These are phyloP conservation scores for Centrocercus urophasianus DNA, from an alignment of 2,113 vertebrate genomes.

Conservation along the genomic window DNA sequence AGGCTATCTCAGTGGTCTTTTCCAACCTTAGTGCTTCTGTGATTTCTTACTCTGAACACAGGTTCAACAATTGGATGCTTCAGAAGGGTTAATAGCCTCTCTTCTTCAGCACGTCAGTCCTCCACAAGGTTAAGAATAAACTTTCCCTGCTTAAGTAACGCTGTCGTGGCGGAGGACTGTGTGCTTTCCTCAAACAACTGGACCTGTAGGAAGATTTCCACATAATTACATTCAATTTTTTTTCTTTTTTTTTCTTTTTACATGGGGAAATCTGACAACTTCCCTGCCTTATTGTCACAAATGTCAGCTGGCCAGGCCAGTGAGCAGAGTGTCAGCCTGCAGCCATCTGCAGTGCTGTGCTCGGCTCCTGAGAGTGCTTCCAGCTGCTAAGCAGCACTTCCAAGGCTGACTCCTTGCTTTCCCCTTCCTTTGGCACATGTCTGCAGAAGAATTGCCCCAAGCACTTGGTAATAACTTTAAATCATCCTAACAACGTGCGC, in stretches of 20 bases:
- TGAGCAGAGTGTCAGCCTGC: not conserved
- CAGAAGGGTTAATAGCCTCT: not conserved
- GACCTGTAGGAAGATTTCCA: not conserved
- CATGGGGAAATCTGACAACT: not conserved
- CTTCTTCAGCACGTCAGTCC: not conserved
- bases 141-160: too few species aligned
- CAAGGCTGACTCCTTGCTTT: accelerated
- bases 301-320: not conserved
- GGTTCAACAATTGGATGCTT: accelerated
- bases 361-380: not conserved
- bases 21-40: too few species aligned
- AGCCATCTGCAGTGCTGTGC: accelerated
- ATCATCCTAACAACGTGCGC: accelerated
- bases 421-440: accelerated
- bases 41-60: not conserved
- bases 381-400: accelerated
- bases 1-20: too few species aligned
- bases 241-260: too few species aligned
- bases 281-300: not conserved
- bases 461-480: accelerated
- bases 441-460: not conserved
- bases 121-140: not conserved
- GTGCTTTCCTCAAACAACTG: not conserved
- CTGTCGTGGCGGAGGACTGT: not conserved
- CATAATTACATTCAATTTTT: too few species aligned